Evolutionary conservation across 2,888 invertebrate genomes (phyloP), one percentile per base, ranked within the genome.

Genomic region (Venusia cambrica): DNA sequence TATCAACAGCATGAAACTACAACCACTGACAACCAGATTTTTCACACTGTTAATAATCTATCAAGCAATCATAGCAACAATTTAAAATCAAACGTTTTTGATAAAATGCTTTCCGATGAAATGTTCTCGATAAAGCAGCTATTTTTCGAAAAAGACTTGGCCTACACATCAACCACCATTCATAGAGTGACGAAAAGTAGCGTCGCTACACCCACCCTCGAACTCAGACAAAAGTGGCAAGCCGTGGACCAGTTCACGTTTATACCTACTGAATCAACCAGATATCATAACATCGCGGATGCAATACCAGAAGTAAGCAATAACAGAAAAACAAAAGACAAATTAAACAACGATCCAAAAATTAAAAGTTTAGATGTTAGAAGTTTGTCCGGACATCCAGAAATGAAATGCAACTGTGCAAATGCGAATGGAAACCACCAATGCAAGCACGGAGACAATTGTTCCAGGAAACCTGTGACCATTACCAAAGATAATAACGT

Each of bases 41-140:
- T 62, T 30, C 21, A 57, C 42, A 46, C 49, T 20, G 34, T 57
- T 16, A 38, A 51, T 37, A 62, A 63, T 44, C 26, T 52, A 17
- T 52, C 58, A 15, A 52, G 41, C 13, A 33, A 33, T 2, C 51
- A 49, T 29, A 51, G 19, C 8, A 38, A 49, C 15, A 68, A 78
- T 51, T 63, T 73, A 12, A 75, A 73, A 58, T 63, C 57, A 1
- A 74, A 79, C 35, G 43, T 66, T 1, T 73, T 75, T 26, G 76
- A 77, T 32, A 76, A 73, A 65, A 73, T 73, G 68, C 50, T 77
- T 5, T 72, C 72, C 2, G 69, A 83, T 26, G 76, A 81, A 55
- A 74, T 79, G 67, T 50, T 73, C 15, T 69, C 64, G n/a, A 65
- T 73, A 8, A 74, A 78, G 35, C 63, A 73, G 29, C 61, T 64